Conservation (phyloP, 2,113 vertebrate species). For the Hepsetus odoe region DNA sequence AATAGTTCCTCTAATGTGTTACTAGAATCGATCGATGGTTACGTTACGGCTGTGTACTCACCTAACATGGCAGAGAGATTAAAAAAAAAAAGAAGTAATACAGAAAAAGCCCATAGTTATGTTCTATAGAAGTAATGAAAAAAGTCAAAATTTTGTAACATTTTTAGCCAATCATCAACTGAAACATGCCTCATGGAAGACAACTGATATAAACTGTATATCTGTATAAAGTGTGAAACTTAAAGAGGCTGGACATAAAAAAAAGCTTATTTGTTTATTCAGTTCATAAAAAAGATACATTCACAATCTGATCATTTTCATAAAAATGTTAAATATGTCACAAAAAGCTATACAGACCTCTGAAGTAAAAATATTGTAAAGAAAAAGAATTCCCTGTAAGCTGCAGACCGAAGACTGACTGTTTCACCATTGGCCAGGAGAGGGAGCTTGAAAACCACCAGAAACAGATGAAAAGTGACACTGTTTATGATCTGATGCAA, state of each 20-base stretch:
- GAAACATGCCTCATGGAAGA: neutral
- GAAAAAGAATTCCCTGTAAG: neutral
- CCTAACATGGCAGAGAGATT: neutral
- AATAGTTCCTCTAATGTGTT: neutral
- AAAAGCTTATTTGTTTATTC: slow-evolving; percentile 1
- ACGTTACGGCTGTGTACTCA: neutral
- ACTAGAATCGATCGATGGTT: slow-evolving; percentile 21
- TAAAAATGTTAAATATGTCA: slow-evolving; percentile 10
- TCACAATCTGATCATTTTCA: neutral
- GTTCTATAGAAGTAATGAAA: neutral
- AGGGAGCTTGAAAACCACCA: slow-evolving; percentile 17
- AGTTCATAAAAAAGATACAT: slow-evolving; percentile 1
- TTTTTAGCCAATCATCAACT: neutral
- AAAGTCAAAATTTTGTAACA: too few species aligned
- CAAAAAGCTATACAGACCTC: neutral
- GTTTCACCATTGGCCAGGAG: slow-evolving; percentile 17
- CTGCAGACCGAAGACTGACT: neutral
- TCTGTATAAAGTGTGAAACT: neutral
- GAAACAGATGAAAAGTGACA: neutral
- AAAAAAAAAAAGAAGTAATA: neutral
- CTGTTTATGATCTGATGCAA: slow-evolving; percentile 10
- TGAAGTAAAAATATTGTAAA: neutral
- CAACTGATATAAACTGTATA: neutral
- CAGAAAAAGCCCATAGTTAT: neutral
- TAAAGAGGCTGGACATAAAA: neutral